Conservation (phyloP, 2,797 vertebrate genomes). For the Dryobates pubescens region DNA sequence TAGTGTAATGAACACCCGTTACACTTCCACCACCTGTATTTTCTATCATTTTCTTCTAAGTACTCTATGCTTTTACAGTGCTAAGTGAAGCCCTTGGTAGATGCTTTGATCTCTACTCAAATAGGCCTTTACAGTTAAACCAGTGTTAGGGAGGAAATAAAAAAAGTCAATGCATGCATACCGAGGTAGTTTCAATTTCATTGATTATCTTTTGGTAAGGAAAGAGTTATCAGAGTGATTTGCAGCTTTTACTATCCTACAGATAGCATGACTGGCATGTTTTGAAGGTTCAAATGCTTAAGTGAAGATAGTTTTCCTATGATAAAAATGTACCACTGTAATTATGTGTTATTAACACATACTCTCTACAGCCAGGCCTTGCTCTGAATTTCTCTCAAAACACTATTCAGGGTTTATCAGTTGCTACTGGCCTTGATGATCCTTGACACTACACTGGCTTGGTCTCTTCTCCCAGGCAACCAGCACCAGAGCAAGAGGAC, state of each 20-base stretch:
- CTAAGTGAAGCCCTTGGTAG: not conserved
- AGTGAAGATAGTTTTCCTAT: not conserved
- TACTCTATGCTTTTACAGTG: not conserved
- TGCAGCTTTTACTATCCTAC: not conserved
- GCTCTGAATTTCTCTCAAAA: not conserved
- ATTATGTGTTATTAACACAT: not conserved
- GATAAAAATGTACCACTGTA: not conserved
- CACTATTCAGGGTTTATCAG: not conserved
- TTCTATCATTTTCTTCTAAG: not conserved
- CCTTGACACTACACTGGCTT: not conserved
- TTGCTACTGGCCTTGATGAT: not conserved
- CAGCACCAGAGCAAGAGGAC: too few relatives aligned
- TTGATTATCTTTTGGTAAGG: slow-evolving; percentile 6
- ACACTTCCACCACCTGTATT: not conserved
- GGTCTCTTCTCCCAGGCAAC: too few relatives aligned
- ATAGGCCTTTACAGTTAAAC: slow-evolving; percentile 6
- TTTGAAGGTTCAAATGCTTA: slow-evolving; percentile 37
- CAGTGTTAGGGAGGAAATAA: not conserved
- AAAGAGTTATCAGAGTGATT: slow-evolving; percentile 6
- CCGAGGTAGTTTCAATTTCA: not conserved
- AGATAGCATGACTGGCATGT: not conserved
- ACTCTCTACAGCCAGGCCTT: not conserved
- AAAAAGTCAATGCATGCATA: not conserved
- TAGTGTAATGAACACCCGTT: not conserved
- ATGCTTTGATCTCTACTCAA: slow-evolving; percentile 39